These are phyloP conservation scores for Alosa sapidissima DNA, from an alignment of 2,797 vertebrate species.

Conservation along the genomic window DNA sequence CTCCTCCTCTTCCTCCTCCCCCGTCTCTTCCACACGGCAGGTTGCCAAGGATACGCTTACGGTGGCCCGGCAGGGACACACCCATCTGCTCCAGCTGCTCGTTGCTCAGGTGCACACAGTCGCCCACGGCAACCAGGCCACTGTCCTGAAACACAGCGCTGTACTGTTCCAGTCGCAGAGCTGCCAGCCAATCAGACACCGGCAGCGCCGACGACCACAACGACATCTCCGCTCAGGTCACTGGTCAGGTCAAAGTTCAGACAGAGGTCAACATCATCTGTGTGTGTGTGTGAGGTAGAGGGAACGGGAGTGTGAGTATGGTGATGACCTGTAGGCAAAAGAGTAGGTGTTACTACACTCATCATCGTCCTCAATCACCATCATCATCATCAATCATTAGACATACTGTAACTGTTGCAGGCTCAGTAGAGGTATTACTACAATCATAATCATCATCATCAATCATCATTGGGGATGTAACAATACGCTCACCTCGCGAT, in stretches of 20 bases:
- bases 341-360: not conserved
- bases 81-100: constrained; percentile 78
- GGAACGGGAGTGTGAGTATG: not conserved
- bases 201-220: constrained; percentile 58
- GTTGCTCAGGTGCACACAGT: constrained; percentile 76
- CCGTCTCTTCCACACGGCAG: constrained; percentile 55
- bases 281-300: constrained; percentile 2
- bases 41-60: constrained; percentile 86
- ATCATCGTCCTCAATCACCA: not conserved
- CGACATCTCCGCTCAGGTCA: constrained; percentile 31
- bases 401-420: too few relatives aligned
- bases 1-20: constrained; percentile 45
- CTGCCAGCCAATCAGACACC: constrained; percentile 79
- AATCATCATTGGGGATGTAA: too few relatives aligned
- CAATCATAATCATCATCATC: too few relatives aligned
- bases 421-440: too few relatives aligned
- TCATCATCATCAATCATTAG: too few relatives aligned
- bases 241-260: constrained; percentile 28
- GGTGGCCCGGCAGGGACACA: constrained; percentile 83
- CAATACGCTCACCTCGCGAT: too few relatives aligned
- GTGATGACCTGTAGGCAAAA: constrained; percentile 28
- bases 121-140: constrained; percentile 65
- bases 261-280: constrained; percentile 46
- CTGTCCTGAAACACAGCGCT: constrained; percentile 68
- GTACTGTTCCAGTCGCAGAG: constrained; percentile 88